A percentile compares a stretch with the other conserved stretches of the same genome.
phyloP scores from a whole-genome alignment of 2,797 vertebrate species.

The Ctenosaura bakeri region DNA sequence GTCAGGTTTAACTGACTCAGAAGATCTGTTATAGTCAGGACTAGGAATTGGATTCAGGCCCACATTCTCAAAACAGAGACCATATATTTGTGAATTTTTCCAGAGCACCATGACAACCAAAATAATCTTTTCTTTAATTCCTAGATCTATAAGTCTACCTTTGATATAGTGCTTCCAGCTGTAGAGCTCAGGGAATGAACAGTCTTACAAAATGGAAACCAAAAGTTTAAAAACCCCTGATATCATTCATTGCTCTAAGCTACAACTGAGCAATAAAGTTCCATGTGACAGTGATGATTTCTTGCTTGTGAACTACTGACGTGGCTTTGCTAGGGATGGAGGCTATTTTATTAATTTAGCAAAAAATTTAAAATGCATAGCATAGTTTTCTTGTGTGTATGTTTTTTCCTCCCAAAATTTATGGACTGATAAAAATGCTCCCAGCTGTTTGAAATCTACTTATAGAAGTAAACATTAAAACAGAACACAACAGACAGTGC shows the following conservation, averaged over 20 bases:
- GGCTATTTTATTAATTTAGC: slow-evolving; percentile 29
- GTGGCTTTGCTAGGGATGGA: slow-evolving; percentile 24
- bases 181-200: neutral
- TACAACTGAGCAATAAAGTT: neutral
- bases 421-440: slow-evolving; percentile 30
- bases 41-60: neutral
- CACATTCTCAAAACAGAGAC: neutral
- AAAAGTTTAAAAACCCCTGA: neutral
- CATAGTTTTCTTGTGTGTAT: slow-evolving; percentile 23
- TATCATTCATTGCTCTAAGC: neutral
- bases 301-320: neutral
- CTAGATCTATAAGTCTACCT: neutral
- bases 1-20: too few relatives aligned
- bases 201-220: neutral
- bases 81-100: neutral
- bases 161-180: neutral
- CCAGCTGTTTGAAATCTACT: slow-evolving; percentile 26
- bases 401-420: slow-evolving; percentile 16
- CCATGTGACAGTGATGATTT: fast-evolving
- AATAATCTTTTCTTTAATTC: neutral
- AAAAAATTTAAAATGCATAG: neutral
- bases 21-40: too few relatives aligned
- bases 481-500: neutral
- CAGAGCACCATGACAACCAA: neutral
- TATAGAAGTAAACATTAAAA: slow-evolving; percentile 7